phyloP scores from a whole-genome alignment of 2,888 invertebrate genomes.

The Panzeria rudis region DNA sequence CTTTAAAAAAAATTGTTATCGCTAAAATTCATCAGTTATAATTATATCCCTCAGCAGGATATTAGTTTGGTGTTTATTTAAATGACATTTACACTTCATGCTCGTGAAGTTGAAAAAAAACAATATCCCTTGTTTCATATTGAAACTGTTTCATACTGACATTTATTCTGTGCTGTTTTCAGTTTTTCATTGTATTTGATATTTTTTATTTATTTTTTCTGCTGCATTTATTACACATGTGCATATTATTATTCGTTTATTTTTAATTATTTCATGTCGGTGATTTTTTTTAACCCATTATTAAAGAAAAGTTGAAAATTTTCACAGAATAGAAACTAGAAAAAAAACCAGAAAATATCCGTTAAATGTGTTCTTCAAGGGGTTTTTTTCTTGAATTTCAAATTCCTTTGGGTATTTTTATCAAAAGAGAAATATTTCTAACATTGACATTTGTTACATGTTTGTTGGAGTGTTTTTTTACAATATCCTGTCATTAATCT shows the following conservation, averaged over 20 bases:
- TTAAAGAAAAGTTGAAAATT: conserved; percentile 11
- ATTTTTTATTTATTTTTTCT: background rate
- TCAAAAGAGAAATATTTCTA: conserved; percentile 5
- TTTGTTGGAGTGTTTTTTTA: background rate
- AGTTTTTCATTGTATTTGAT: conserved; percentile 21
- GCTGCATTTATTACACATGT: background rate
- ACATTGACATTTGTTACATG: conserved; percentile 35
- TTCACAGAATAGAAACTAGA: background rate
- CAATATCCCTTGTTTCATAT: conserved; percentile 16
- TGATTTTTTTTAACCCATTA: conserved; percentile 59
- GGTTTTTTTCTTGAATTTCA: conserved; percentile 24
- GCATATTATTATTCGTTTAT: background rate
- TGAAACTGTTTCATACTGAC: conserved; percentile 17
- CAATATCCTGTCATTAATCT: conserved; percentile 56
- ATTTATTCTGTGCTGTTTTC: conserved; percentile 29
- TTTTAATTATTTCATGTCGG: background rate
- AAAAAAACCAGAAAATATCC: conserved; percentile 10
- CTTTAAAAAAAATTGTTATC: conserved; percentile 27
- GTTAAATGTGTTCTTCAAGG: conserved; percentile 12
- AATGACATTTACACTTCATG: conserved; percentile 60
- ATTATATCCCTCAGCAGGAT: conserved; percentile 61
- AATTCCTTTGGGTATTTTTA: conserved; percentile 35
- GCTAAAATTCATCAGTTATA: conserved; percentile 28
- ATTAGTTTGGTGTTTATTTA: conserved; percentile 32
- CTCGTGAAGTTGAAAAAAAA: conserved; percentile 10